Evolutionary conservation across 1,140 invertebrate species (phyloP).

Genomic region (Belonocnema kinseyi): DNA sequence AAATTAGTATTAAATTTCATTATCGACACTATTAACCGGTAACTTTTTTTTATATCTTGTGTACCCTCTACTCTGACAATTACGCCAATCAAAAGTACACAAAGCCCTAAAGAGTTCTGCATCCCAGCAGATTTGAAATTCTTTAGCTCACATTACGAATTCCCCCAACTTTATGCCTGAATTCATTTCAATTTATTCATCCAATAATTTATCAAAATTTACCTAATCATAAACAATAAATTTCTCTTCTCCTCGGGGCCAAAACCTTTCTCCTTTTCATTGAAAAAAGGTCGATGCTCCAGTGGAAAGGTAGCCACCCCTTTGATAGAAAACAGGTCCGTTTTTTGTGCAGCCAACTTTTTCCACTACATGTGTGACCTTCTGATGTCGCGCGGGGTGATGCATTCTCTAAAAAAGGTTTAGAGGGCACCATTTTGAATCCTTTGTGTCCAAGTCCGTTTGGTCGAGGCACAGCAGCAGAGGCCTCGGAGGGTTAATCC

Average conservation of each 20-base stretch:
- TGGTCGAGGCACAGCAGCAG: constrained; percentile 3
- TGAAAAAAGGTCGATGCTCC: neutral
- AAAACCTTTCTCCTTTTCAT: neutral
- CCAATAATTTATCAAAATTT: constrained; percentile 31
- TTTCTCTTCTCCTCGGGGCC: neutral
- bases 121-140: neutral
- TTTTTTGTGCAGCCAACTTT: constrained; percentile 44
- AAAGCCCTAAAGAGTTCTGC: constrained; percentile 2
- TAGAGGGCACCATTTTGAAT: constrained; percentile 57
- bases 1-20: too few relatives aligned
- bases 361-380: constrained; percentile 45
- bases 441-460: constrained; percentile 56
- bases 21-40: too few relatives aligned
- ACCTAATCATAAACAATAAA: constrained; percentile 25
- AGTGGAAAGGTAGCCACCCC: constrained; percentile 2
- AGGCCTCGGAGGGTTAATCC: constrained; percentile 57
- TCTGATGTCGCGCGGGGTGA: constrained; percentile 39
- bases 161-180: constrained; percentile 17
- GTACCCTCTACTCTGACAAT: too few relatives aligned
- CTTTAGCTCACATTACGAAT: neutral
- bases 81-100: neutral
- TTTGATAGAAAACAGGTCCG: constrained; percentile 29
- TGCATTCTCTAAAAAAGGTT: constrained; percentile 45
- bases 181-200: constrained; percentile 19
- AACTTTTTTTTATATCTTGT: too few relatives aligned